Evolutionary conservation across 2,888 invertebrate genomes (phyloP), one percentile per base, ranked within the genome.

Genomic region (Diploptera punctata): DNA sequence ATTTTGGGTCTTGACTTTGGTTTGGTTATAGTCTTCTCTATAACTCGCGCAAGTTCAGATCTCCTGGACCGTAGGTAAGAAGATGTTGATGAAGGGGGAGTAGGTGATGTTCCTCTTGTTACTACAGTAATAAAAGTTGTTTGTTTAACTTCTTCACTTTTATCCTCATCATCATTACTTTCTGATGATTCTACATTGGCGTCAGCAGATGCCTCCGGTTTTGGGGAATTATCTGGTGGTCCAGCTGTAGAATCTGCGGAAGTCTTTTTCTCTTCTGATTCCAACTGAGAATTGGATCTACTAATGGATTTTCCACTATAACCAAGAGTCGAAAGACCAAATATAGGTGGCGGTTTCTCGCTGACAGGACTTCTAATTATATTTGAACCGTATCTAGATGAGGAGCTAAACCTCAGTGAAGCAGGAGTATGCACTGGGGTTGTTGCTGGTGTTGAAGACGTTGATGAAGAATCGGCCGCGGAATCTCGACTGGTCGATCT

Each of bases 21-120:
- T 52, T 90, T 84, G 13, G 86, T 87, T n/a, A 91, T 84, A 68
- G 89, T 89, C 81, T 90, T 91, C 81, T 93, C 91, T 65, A 91
- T 84, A 3, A 90, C 88, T 80, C 91, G 90, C 5, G 92, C 91
- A 79, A 91, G 86, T 77, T 93, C 93, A 0, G 89, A 88, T 80
- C 93, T 86, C 77, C 91, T 87, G 26, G 87, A 88, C 76, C 92
- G 85, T 10, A 90, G 83, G 76, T 89, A 90, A 0, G 82, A 81
- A 16, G 84, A 84, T 0, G 89, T 87, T 0, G 90, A 89, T 0
- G 90, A 89, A 0, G 91, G 90, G 3, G 91, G 90, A 0, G 91
- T 92, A 0, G 94, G 94, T 19, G 94, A 94, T 0, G 94, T 94
- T 31, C 90, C 91, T 73, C 94, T 86, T 0, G 92, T 92, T 2